Evolutionary conservation across 64 coral and sea anemone genomes (phyloP), one percentile per base, ranked within the genome.

Genomic region (Pocillopora verrucosa): DNA sequence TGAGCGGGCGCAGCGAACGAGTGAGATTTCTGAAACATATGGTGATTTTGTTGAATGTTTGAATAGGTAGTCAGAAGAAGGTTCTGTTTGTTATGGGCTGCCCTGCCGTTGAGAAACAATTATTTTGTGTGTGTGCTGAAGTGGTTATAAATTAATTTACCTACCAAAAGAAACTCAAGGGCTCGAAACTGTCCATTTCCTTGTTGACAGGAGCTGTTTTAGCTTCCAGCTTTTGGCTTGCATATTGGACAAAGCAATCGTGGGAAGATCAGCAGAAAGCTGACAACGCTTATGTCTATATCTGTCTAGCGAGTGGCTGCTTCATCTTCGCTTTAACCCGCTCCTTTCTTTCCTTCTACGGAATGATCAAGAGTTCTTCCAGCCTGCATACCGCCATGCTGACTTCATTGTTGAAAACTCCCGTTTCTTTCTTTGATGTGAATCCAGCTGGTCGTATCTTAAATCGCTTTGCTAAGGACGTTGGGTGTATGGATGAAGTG

Each of bases 371-470:
- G 12, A 65, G 72, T 2, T 83, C 89, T 0, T 30, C 76, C 17
- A 62, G 57, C 58, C 80, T 91, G 9, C 89, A 91, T 57, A 34
- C 75, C n/a, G 11, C 22, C 13, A 91, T 91, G 89, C 57, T 82
- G 26, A 77, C 76, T 51, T 61, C 61, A 7, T 51, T 91, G 1
- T 36, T 91, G 2, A 38, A 56, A 86, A 72, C 89, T 36, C 81
- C 80, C 0, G 80, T 86, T 5, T 34, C 69, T 41, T 90, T 90
- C 61, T 90, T 90, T 58, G 88, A 90, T 59, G 78, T 76, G 1
- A 90, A 90, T 20, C 89, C 89, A 7, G 73, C 78, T 22, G 89
- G 89, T 11, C 75, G 89, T 35, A 90, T 90, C 65, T 58, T 90
- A 16, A 90, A 90, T 19, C 73, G 89, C 63, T 90, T 90, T 35